Evolutionary conservation across 2,113 vertebrate genomes (phyloP).

Genomic region (Uria aalge): DNA sequence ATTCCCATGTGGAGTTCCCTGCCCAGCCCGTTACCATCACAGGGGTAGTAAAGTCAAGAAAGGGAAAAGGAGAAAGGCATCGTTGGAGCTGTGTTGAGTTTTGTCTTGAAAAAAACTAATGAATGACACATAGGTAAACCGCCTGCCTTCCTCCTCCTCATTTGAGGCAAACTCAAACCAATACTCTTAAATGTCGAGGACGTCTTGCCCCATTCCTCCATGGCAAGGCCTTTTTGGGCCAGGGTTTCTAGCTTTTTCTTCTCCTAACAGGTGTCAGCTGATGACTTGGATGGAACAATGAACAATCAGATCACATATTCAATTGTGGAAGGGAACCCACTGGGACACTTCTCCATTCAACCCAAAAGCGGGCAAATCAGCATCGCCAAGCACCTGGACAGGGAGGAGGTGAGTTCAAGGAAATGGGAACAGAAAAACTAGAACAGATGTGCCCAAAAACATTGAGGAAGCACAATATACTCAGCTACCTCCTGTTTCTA

Average conservation of each 20-base stretch:
- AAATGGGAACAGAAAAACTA: neutral
- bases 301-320: slow-evolving; percentile 89
- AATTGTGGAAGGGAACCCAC: slow-evolving; percentile 83
- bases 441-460: neutral
- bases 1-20: neutral
- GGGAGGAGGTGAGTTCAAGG: slow-evolving; percentile 86
- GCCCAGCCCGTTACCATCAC: neutral
- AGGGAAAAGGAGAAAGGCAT: neutral
- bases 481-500: neutral
- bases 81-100: neutral
- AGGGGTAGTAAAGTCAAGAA: neutral
- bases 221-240: neutral
- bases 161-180: neutral
- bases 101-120: neutral
- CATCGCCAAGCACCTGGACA: slow-evolving; percentile 83
- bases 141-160: neutral
- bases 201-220: neutral
- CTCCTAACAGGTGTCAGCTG: slow-evolving; percentile 83
- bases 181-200: neutral
- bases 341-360: slow-evolving; percentile 86
- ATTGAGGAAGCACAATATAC: neutral
- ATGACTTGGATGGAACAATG: slow-evolving; percentile 84
- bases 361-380: slow-evolving; percentile 83
- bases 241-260: neutral
- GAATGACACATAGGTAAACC: neutral